Evolutionary conservation across 2,888 invertebrate genomes (phyloP).

Genomic region (Fragum whitleyi): DNA sequence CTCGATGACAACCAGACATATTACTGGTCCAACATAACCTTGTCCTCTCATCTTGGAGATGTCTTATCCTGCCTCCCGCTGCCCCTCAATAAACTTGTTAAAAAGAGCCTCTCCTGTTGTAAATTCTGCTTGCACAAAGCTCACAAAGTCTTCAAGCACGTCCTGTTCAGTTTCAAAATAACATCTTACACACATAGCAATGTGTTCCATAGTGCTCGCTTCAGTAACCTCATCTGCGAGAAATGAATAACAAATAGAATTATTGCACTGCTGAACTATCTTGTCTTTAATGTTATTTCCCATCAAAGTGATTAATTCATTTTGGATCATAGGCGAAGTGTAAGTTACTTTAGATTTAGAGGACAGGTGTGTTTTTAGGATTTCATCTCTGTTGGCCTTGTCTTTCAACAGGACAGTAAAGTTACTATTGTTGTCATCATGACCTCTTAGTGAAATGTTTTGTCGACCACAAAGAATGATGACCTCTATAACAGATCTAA

Average conservation of each 20-base stretch:
- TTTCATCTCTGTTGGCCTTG: conserved; percentile 39
- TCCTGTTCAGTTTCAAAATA: conserved; percentile 25
- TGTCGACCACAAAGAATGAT: conserved; percentile 60
- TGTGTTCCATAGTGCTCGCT: conserved; percentile 50
- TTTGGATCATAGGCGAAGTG: conserved; percentile 62
- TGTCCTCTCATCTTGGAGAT: conserved; percentile 41
- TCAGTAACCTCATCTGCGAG: conserved; percentile 64
- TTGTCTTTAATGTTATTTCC: conserved; percentile 33
- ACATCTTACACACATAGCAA: conserved; percentile 51
- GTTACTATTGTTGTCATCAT: conserved; percentile 50
- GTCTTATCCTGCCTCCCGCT: conserved; percentile 23
- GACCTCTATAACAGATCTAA: too few species aligned
- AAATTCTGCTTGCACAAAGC: conserved; percentile 29
- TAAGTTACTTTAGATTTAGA: conserved; percentile 34
- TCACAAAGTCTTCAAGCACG: conserved; percentile 41
- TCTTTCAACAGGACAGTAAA: conserved; percentile 50
- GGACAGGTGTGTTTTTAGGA: conserved; percentile 42
- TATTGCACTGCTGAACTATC: conserved; percentile 33
- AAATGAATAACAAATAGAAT: conserved; percentile 46
- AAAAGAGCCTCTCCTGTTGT: conserved; percentile 48
- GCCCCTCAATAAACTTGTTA: conserved; percentile 33
- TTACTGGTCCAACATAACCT: too few species aligned
- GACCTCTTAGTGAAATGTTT: conserved; percentile 54
- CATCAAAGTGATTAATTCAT: conserved; percentile 48
- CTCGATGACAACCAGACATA: conserved; percentile 40